Evolutionary conservation across 2,797 vertebrate species (phyloP).

Genomic region (Harpagifer antarcticus): DNA sequence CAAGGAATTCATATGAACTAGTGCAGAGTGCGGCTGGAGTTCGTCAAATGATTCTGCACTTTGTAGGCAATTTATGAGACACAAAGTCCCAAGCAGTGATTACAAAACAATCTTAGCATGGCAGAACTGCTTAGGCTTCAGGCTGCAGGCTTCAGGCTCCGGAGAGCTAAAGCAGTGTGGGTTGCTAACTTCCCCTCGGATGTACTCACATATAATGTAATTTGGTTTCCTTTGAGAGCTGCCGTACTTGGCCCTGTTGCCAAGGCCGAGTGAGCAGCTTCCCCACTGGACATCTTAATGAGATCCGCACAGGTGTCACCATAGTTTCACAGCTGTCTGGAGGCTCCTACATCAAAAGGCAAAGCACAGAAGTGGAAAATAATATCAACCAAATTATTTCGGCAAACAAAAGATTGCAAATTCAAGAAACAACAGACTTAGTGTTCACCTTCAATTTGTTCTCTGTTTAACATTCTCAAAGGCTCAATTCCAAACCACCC

Average conservation of each 20-base stretch:
- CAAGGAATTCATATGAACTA: conserved; percentile 69
- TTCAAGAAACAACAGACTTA: conserved; percentile 7
- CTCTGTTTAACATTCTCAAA: not conserved
- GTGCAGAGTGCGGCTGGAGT: conserved; percentile 50
- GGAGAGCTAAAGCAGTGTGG: conserved; percentile 45
- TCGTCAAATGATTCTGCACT: conserved; percentile 65
- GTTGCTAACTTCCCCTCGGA: conserved; percentile 57
- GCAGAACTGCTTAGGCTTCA: conserved; percentile 45
- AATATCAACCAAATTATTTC: conserved; percentile 31
- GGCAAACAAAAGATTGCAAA: conserved; percentile 20
- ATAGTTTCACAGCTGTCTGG: conserved; percentile 75
- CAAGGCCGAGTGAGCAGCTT: conserved; percentile 70
- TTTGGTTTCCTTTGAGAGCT: conserved; percentile 69
- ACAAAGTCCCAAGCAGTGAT: conserved; percentile 50
- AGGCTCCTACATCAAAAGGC: conserved; percentile 52
- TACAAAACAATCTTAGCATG: conserved; percentile 60
- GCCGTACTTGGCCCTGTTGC: conserved; percentile 66
- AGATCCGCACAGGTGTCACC: conserved; percentile 77
- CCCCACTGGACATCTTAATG: conserved; percentile 74
- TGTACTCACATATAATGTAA: conserved; percentile 60
- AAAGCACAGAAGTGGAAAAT: conserved; percentile 46
- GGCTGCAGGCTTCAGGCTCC: conserved; percentile 4
- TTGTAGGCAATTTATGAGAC: conserved; percentile 69
- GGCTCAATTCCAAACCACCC: no score
- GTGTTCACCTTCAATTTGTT: not conserved